Base-by-base conservation (phyloP, 2,113 vertebrate species). In the Dipodomys ordii region DNA sequence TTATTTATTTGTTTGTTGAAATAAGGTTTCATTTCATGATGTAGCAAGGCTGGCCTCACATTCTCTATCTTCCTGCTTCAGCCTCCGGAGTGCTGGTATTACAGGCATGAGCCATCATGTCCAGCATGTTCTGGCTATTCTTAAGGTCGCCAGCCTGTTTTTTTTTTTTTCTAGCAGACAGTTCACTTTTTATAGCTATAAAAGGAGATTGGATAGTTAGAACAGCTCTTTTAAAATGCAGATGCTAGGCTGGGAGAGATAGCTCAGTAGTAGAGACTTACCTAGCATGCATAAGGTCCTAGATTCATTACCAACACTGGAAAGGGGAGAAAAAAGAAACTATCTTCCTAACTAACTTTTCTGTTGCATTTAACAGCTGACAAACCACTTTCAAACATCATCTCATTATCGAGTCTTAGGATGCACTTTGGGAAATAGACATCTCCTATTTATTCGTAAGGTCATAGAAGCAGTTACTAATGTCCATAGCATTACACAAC, bases 211-310 rank as follows among this genome's bases (percentile, higher is more conserved):
- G 0, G 12, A 60, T 57, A 23, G 44, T 89, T 67, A 57, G 60
- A 27, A 3, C 27, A 85, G 71, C 44, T 87, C 72, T 57, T 95
- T 76, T 32, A 87, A 92, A 93, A 76, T 72, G 69, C 65, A 86
- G 27, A 91, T 83, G 35, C 39, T 30, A 22, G 60, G 12, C 60
- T 65, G 62, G 32, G 13, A 7, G 23, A 32, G 23, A 32, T 18
- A 39, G 57, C 60, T 64, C 32, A 18, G 79, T 28, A 35, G 35
- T 65, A 44, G 25, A 60, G 53, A 27, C 13, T 27, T 46, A 23
- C 16, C 69, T 6, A n/a, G 32, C 53, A 13, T 72, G 27, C 3
- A 25, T 9, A 23, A 65, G 39, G 72, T 60, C 60, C 73, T 77
- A 60, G 30, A 7, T n/a, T 87, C 39, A 62, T 64, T 15, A 44